Evolutionary conservation across 2,797 vertebrate genomes (phyloP), one percentile per base, ranked within the genome.

Genomic region (Phoxinus dragarum): DNA sequence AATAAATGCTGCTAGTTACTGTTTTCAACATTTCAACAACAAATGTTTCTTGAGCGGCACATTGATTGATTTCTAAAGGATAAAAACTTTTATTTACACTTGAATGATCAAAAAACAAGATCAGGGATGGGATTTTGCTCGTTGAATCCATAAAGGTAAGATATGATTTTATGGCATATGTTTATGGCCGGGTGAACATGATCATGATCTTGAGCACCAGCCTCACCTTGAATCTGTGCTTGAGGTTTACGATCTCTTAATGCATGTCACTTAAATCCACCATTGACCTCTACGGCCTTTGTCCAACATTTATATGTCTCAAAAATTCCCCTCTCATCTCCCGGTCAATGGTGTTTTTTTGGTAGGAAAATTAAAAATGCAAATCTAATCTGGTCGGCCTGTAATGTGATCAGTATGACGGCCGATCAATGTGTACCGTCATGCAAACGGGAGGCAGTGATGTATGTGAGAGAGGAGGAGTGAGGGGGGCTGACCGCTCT

Each of bases 331-430:
- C 88, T 92, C 90, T 91, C 91, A 88, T 94, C 90, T 88, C 82
- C 76, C 84, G 23, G 83, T 90, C 91, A 84, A 89, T 89, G 86
- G 68, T 66, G 92, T 91, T 92, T 93, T 92, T 94, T 90, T 87
- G 91, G 82, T 92, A 95, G 95, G 96, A 94, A 97, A 97, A 98
- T 98, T 98, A 98, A 98, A 98, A 97, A 97, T 98, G 97, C 94
- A 97, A 97, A 98, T 98, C 96, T 96, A 97, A 98, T 97, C 94
- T 93, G 93, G 91, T 94, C 93, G 95, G 95, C 93, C 93, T 88
- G 91, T 97, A 97, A 98, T 97, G 96, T 93, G 96, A 98, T 97
- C 92, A 97, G 92, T 90, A 91, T 96, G 97, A 96, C 97, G 96
- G 96, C 89, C 90, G 93, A 98, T 99, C 97, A 93, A 98, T 98